phyloP scores from a whole-genome alignment of 2,888 invertebrate genomes.

The Oegoconia quadripuncta region DNA sequence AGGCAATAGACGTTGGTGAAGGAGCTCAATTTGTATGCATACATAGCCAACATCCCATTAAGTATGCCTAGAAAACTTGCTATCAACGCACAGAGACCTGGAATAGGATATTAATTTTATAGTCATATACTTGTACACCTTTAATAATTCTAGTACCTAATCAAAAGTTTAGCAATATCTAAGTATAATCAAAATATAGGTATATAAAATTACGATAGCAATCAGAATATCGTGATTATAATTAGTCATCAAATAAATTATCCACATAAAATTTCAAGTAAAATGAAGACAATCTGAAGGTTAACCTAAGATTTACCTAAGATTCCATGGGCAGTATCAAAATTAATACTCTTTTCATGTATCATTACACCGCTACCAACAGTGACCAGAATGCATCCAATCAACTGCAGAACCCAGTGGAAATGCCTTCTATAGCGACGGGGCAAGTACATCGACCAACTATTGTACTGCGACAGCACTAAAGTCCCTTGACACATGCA shows the following conservation, averaged over 20 bases:
- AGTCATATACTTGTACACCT: too few species aligned
- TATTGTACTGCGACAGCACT: conserved; percentile 38
- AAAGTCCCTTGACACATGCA: conserved; percentile 45
- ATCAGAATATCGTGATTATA: too few species aligned
- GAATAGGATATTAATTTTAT: conserved; percentile 17
- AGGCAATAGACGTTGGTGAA: conserved; percentile 20
- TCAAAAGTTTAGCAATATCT: too few species aligned
- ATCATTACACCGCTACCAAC: conserved; percentile 31
- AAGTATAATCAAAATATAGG: neutral
- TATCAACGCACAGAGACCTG: conserved; percentile 38
- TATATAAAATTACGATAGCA: too few species aligned
- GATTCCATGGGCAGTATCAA: conserved; percentile 32
- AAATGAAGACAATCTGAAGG: too few species aligned
- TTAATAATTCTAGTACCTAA: too few species aligned
- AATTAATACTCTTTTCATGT: conserved; percentile 25
- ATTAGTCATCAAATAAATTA: too few species aligned
- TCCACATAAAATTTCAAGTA: too few species aligned
- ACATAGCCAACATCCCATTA: conserved; percentile 31
- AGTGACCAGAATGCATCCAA: conserved; percentile 26
- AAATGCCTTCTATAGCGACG: conserved; percentile 25
- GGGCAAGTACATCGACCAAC: conserved; percentile 37
- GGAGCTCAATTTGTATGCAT: conserved; percentile 23
- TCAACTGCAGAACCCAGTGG: conserved; percentile 32
- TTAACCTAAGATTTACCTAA: too few species aligned
- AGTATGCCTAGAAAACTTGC: conserved; percentile 27